Evolutionary conservation across 2,888 invertebrate genomes (phyloP), one percentile per base, ranked within the genome.

Genomic region (Aradus depressus): DNA sequence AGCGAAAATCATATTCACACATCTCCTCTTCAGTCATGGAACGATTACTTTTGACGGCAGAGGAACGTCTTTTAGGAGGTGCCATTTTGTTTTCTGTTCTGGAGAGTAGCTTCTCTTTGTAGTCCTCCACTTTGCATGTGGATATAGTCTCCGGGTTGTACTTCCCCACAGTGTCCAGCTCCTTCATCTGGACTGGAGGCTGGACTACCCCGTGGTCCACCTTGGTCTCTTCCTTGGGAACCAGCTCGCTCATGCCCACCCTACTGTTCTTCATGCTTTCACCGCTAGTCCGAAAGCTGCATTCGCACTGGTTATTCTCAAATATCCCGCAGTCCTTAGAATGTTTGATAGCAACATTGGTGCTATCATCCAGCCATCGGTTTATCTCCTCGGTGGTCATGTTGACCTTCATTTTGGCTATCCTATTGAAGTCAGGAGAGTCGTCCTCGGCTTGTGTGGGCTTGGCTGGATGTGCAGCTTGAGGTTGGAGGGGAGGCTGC

Each of bases 311-410:
- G 38, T 58, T 56, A 21, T 57, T 59, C 50, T 60, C 58, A 50
- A 59, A 57, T 12, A 60, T 55, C 10, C 57, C 56, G 42, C 60
- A 60, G 44, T 56, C 57, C 39, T 52, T 53, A 16, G 53, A 51
- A 45, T 60, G 60, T 39, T 58, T 57, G 10, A 60, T 54, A 16
- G 54, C 57, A 18, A 52, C 42, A 44, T 53, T 59, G 8, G 56
- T 56, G 42, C 57, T 57, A 31, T 60, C 60, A 37, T 58, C 55
- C 18, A 60, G 32, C 60, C 60, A 60, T 23, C 57, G 56, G 19
- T 57, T 59, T 21, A 60, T 60, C 39, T 60, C 59, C 48, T 60
- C 59, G 12, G 52, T 51, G 5, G 59, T 54, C 60, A 58, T 58
- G 44, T 58, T 57, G 6, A 60, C 58, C 34, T 58, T 58, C 50